Base-by-base conservation (phyloP, 2,113 vertebrate genomes). In the Apus apus region DNA sequence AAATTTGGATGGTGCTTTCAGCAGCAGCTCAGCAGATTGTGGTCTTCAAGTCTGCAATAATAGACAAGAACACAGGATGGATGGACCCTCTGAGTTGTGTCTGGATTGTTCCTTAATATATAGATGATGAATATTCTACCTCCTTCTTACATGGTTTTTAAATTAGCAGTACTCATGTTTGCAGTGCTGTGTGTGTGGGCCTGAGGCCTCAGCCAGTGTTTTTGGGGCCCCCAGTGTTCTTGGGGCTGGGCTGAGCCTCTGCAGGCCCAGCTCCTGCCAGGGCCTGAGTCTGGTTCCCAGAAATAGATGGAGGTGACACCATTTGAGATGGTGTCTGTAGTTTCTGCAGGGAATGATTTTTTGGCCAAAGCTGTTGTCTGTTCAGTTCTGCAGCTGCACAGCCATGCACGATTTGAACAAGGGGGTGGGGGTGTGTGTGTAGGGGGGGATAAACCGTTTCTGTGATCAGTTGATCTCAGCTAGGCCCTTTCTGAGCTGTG, bases 321-420 rank as follows among this genome's bases (percentile, higher is more conserved):
- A 2, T 25, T 73, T 15, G 19, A 78, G 34, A 9, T 0, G 0
- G 38, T 2, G 10, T 9, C 53, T 7, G 6, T 8, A 1, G 0
- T 20, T 61, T 21, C 76, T 79, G 48, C 43, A n/a, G 30, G 4
- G n/a, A 20, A 13, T 0, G 3, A 8, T 13, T 74, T 75, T 75
- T 34, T 36, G 48, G 46, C 58, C 43, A 16, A 38, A 54, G 81
- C 27, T 1, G 2, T 43, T 8, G 2, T 7, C 8, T 15, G 72
- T 6, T 29, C 5, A 17, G 57, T 5, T 51, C 61, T 61, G 80
- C 36, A 32, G 87, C 79, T 7, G 11, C 74, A 6, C 7, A 46
- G 70, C 50, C 60, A 16, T 0, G 3, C 16, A 19, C 2, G 8
- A 20, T 16, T 9, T 30, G 36, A 18, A 6, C 22, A 7, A 9